phyloP scores from a whole-genome alignment of 2,797 vertebrate species.

The Moxostoma hubbsi region DNA sequence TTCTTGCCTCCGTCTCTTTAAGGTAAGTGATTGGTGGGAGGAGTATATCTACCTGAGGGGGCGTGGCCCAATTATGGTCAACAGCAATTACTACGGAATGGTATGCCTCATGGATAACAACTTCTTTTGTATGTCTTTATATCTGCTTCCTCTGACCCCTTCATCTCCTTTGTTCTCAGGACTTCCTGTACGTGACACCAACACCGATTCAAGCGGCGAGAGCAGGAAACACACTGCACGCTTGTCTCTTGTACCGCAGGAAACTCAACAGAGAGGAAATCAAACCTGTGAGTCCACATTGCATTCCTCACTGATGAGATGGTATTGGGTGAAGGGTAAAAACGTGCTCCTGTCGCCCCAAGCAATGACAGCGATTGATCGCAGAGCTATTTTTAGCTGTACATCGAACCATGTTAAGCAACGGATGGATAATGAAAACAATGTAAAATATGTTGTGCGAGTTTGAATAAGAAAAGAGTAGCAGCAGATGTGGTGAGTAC shows the following conservation, averaged over 20 bases:
- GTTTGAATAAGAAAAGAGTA: not conserved
- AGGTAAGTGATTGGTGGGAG: constrained; percentile 96
- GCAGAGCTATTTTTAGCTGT: constrained; percentile 15
- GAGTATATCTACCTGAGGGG: constrained; percentile 88
- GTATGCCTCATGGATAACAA: constrained; percentile 64
- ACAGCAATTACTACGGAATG: constrained; percentile 93
- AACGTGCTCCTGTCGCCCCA: not conserved
- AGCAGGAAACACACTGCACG: constrained; percentile 80
- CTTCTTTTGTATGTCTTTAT: not conserved
- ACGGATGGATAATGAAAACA: not conserved
- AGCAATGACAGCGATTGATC: constrained; percentile 24
- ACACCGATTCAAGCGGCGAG: constrained; percentile 85
- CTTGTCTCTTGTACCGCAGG: constrained; percentile 78
- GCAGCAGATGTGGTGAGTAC: too few relatives aligned
- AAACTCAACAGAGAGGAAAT: constrained; percentile 82
- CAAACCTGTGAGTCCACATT: constrained; percentile 76
- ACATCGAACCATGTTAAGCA: not conserved
- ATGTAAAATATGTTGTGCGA: not conserved
- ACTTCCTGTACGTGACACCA: constrained; percentile 86
- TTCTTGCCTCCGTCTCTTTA: constrained; percentile 19
- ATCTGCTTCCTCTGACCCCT: not conserved
- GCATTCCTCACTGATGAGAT: constrained; percentile 24
- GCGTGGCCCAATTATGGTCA: constrained; percentile 86
- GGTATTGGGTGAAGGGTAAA: not conserved
- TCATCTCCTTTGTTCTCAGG: constrained; percentile 72